These are phyloP conservation scores for Hemiscyllium ocellatum DNA, from an alignment of 2,113 vertebrate genomes.

Conservation along the genomic window DNA sequence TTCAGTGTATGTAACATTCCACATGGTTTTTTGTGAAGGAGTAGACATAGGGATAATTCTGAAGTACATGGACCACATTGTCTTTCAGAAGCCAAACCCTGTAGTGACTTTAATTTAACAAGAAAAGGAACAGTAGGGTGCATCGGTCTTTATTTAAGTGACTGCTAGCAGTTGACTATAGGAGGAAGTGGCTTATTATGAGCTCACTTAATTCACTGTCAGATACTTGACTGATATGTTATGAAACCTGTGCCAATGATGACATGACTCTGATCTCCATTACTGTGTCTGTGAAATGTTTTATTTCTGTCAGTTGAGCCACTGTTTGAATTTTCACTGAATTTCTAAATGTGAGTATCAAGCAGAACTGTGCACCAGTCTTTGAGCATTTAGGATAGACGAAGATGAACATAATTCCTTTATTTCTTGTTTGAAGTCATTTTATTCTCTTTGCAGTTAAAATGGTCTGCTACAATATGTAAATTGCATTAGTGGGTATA, in stretches of 20 bases:
- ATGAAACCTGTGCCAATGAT: background rate
- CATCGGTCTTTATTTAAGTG: background rate
- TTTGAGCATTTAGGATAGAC: background rate
- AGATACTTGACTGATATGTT: background rate
- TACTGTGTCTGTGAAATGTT: background rate
- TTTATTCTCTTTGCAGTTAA: background rate
- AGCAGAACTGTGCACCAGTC: background rate
- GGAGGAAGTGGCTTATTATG: background rate
- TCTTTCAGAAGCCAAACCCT: background rate
- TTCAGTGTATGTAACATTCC: background rate
- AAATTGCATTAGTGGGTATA: background rate
- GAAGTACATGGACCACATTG: background rate
- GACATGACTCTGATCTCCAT: background rate
- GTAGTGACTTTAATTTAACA: background rate
- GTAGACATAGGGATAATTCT: background rate
- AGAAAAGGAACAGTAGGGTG: background rate
- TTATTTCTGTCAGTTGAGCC: background rate
- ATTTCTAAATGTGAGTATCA: background rate
- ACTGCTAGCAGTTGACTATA: background rate
- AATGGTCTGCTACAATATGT: background rate
- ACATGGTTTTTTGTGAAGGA: background rate
- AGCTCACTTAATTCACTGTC: background rate
- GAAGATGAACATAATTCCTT: background rate
- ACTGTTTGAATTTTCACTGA: background rate
- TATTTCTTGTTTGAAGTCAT: background rate